Percentiles rank a stretch among this genome's conserved stretches.
These are phyloP conservation scores for Cotesia congregata DNA, from an alignment of 2,888 invertebrate species.

Conservation along the genomic window DNA sequence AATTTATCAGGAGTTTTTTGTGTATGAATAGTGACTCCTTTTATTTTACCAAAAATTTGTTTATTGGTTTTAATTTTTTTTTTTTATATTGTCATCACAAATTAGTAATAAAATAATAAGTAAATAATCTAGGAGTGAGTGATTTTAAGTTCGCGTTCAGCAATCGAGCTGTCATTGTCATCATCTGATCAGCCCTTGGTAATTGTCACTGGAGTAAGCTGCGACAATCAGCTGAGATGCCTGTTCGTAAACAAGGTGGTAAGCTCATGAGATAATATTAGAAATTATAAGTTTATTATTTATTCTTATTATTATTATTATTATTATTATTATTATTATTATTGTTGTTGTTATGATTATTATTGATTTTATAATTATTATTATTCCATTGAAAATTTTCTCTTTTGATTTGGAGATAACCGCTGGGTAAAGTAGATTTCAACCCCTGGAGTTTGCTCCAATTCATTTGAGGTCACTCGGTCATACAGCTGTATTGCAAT, in stretches of 20 bases:
- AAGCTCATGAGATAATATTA: conserved; percentile 56
- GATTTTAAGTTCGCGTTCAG: neutral
- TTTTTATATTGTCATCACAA: neutral
- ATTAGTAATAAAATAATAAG: neutral
- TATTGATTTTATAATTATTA: conserved; percentile 31
- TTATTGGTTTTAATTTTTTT: neutral
- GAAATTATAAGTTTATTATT: conserved; percentile 37
- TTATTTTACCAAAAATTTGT: neutral
- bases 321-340: neutral
- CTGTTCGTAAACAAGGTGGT: conserved; percentile 84
- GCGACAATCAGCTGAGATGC: conserved; percentile 71
- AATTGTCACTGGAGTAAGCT: conserved; percentile 27
- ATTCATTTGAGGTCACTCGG: conserved; percentile 40
- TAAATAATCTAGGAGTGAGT: neutral
- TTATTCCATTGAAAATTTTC: conserved; percentile 22
- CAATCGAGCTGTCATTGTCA: conserved; percentile 27
- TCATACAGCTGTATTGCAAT: conserved; percentile 39
- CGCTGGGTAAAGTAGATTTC: conserved; percentile 16
- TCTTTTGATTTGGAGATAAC: neutral
- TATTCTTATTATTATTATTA: neutral
- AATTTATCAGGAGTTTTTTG: too few relatives aligned
- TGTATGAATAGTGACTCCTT: too few relatives aligned
- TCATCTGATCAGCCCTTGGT: neutral
- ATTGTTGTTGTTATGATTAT: conserved; percentile 10
- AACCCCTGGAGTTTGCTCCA: conserved; percentile 22